phyloP scores from a whole-genome alignment of 1,140 invertebrate species.

The Saxidomus purpurata region DNA sequence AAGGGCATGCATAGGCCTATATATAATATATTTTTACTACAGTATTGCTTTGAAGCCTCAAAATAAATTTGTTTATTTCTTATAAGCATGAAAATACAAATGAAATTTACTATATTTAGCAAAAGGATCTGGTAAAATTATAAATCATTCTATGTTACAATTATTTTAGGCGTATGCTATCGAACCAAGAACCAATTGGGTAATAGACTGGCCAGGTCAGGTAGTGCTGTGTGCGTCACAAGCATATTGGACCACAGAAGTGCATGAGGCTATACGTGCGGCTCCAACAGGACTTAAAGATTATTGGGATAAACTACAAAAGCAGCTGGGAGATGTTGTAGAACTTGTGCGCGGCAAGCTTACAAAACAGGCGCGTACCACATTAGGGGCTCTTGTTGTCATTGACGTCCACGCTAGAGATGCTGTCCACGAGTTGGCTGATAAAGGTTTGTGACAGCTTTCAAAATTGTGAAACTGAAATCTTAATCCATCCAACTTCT shows the following conservation, averaged over 20 bases:
- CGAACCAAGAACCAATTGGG: constrained; percentile 85
- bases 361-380: constrained; percentile 85
- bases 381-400: constrained; percentile 86
- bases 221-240: constrained; percentile 86
- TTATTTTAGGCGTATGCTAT: constrained; percentile 82
- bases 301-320: constrained; percentile 81
- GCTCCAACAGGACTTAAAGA: constrained; percentile 82
- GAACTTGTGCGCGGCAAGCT: constrained; percentile 86
- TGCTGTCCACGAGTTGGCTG: constrained; percentile 83
- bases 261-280: constrained; percentile 84
- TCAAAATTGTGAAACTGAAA: no score
- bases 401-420: constrained; percentile 87
- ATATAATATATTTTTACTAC: no score
- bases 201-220: constrained; percentile 86
- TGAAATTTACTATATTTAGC: not conserved
- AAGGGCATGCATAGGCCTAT: no score
- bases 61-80: not conserved
- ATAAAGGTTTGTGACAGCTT: constrained; percentile 78
- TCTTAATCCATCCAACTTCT: no score
- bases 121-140: not conserved
- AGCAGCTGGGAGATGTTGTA: constrained; percentile 85
- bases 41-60: no score
- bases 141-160: not conserved
- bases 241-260: constrained; percentile 86
- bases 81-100: not conserved